Conservation (phyloP, 2,113 vertebrate genomes). For the Aptenodytes patagonicus region DNA sequence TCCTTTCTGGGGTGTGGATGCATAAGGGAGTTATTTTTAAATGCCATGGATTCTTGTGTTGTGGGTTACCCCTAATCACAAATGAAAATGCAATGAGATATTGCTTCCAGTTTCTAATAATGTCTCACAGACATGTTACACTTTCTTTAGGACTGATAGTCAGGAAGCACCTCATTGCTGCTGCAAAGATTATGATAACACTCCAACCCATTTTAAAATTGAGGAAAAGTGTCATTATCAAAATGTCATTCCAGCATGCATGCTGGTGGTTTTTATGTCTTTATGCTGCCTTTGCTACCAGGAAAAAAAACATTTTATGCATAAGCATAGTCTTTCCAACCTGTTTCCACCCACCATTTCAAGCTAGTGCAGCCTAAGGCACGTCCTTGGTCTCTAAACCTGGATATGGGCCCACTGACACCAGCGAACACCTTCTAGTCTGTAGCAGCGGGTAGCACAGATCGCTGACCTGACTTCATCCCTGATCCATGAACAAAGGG, state of each 20-base stretch:
- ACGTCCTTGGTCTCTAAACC: fast-evolving
- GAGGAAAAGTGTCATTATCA: background rate
- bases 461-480: background rate
- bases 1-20: background rate
- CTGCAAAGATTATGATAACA: background rate
- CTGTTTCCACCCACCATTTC: background rate
- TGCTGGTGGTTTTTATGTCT: background rate
- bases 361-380: background rate
- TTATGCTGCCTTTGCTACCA: background rate
- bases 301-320: background rate
- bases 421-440: fast-evolving
- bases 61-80: background rate
- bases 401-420: no score
- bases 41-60: background rate
- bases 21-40: background rate
- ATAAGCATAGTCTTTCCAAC: background rate
- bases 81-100: background rate
- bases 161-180: background rate
- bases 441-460: background rate
- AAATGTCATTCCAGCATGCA: background rate
- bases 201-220: background rate
- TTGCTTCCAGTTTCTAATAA: background rate
- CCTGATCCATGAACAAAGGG: fast-evolving
- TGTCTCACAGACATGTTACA: background rate
- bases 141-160: background rate